Conservation (phyloP, 1,140 invertebrate species). For the Trissolcus basalis region DNA sequence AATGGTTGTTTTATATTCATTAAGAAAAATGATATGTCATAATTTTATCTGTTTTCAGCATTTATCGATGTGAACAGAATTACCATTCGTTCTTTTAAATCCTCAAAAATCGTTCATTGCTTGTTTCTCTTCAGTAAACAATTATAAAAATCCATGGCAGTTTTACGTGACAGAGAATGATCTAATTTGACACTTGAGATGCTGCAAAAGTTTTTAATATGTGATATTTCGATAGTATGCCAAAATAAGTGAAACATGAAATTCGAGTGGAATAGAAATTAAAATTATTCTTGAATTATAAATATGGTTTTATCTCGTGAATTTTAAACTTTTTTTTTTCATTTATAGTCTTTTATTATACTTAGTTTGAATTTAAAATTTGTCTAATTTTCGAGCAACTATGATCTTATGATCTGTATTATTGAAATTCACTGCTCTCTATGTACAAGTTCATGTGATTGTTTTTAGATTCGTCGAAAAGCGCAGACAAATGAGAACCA, state of each 20-base stretch:
- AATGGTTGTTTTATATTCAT: too few relatives aligned
- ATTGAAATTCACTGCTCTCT: constrained; percentile 18
- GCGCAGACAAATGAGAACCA: constrained; percentile 18
- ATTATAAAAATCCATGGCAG: constrained; percentile 14
- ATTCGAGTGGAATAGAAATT: too few relatives aligned
- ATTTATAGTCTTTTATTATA: constrained; percentile 3
- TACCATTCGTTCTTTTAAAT: too few relatives aligned
- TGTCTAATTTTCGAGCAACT: constrained; percentile 18
- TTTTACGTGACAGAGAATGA: not conserved
- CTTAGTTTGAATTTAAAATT: not conserved
- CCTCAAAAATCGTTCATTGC: not conserved
- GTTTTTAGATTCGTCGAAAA: constrained; percentile 24
- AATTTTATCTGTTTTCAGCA: too few relatives aligned
- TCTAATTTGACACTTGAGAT: too few relatives aligned
- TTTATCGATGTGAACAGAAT: too few relatives aligned
- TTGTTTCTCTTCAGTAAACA: constrained; percentile 16
- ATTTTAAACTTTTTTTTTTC: not conserved
- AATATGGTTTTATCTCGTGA: not conserved
- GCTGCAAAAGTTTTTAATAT: too few relatives aligned
- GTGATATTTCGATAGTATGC: too few relatives aligned
- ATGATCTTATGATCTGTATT: constrained; percentile 12
- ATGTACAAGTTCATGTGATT: constrained; percentile 12
- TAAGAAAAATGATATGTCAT: too few relatives aligned
- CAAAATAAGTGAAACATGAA: too few relatives aligned
- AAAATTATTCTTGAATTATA: too few relatives aligned